Evolutionary conservation across 2,888 invertebrate species (phyloP).

Genomic region (Hymenopus coronatus): DNA sequence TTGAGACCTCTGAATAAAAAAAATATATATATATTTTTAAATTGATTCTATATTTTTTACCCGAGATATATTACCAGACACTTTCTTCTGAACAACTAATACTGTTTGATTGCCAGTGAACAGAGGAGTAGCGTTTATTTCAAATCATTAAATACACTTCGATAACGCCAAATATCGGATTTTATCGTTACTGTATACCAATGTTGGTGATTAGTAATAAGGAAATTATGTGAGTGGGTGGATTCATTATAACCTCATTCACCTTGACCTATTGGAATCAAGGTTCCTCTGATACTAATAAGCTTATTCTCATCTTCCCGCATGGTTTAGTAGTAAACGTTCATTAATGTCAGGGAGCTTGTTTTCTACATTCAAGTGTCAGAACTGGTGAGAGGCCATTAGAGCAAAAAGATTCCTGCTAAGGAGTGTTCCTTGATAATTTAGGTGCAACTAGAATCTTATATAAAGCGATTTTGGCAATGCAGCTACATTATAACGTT

Average conservation of each 20-base stretch:
- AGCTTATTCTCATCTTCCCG: neutral
- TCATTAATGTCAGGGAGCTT: neutral
- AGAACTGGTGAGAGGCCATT: neutral
- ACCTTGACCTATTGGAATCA: neutral
- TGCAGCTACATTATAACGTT: neutral
- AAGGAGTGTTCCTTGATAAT: neutral
- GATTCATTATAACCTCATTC: neutral
- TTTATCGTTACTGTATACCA: too few relatives aligned
- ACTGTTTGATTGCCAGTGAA: too few relatives aligned
- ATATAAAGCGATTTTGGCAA: neutral
- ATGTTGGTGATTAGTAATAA: too few relatives aligned
- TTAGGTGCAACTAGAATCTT: neutral
- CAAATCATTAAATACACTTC: too few relatives aligned
- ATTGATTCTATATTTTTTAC: too few relatives aligned
- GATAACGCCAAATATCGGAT: too few relatives aligned
- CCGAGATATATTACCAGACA: too few relatives aligned
- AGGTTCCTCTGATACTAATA: neutral
- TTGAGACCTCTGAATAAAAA: too few relatives aligned
- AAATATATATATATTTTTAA: too few relatives aligned
- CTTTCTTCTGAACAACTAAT: too few relatives aligned
- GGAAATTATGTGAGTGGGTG: too few relatives aligned
- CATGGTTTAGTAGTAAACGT: neutral
- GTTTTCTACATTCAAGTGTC: neutral
- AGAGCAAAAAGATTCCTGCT: neutral
- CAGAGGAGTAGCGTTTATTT: too few relatives aligned